Percentiles rank a stretch among this genome's conserved stretches.
Evolutionary conservation across 37 sponge, comb jelly and placozoan genomes (phyloP).

Genomic region (Beroe ovata): DNA sequence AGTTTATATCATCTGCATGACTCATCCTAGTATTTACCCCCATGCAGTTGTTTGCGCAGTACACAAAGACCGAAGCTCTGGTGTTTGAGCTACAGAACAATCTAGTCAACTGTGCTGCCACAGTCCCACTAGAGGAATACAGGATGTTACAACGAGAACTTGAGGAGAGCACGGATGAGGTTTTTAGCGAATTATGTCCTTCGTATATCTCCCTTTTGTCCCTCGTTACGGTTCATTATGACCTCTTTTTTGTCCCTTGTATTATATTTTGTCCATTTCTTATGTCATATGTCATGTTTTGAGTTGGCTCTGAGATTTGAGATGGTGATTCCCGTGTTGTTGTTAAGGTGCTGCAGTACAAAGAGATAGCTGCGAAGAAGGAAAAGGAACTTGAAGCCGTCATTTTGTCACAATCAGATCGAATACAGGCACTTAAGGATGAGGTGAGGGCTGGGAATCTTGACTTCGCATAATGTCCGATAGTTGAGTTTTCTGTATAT

Average conservation of each 20-base stretch:
- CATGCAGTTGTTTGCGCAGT: conserved; percentile 9
- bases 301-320: no score
- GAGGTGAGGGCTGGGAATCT: no score
- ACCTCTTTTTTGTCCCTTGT: no score
- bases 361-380: conserved; percentile 36
- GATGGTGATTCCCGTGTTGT: no score
- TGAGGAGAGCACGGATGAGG: conserved; percentile 66
- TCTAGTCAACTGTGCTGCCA: conserved; percentile 45
- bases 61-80: conserved; percentile 60
- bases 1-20: no score
- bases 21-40: no score
- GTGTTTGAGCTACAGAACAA: conserved; percentile 61
- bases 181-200: background rate
- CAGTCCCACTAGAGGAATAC: conserved; percentile 51
- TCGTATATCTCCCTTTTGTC: no score
- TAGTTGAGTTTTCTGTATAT: no score
- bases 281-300: background rate
- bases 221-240: no score
- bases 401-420: conserved; percentile 40
- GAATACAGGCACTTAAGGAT: conserved; percentile 51
- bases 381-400: conserved; percentile 56
- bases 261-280: no score
- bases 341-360: conserved; percentile 61
- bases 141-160: conserved; percentile 60
- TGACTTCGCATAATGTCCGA: no score